Conservation (phyloP, 35 echinoderm and acorn worm genomes). For the Heliocidaris tuberculata region DNA sequence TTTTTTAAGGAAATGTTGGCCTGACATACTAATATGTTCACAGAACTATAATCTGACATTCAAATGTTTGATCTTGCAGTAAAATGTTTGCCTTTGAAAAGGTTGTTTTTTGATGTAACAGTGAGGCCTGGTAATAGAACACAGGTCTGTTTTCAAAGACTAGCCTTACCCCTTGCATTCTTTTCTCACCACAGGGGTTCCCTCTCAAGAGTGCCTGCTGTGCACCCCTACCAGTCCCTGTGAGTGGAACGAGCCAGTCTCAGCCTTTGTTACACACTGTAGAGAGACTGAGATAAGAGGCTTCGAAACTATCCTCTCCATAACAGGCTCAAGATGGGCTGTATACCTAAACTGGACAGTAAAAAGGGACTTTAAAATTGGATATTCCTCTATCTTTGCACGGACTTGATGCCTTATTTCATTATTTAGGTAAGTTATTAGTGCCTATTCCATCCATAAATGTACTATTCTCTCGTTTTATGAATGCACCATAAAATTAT, state of each 20-base stretch:
- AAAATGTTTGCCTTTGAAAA: too few relatives aligned
- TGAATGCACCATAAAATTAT: not conserved
- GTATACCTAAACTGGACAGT: not conserved
- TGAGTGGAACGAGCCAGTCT: not conserved
- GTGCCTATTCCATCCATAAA: not conserved
- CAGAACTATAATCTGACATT: too few relatives aligned
- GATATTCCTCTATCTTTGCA: not conserved
- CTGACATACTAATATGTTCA: too few relatives aligned
- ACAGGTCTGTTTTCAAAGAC: not conserved
- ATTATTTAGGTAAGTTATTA: not conserved
- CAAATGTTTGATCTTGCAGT: too few relatives aligned
- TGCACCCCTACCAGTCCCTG: not conserved
- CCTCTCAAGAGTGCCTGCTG: not conserved
- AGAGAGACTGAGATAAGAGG: not conserved
- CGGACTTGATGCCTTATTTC: not conserved
- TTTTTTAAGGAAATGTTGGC: too few relatives aligned
- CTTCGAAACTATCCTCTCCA: not conserved
- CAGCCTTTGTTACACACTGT: constrained; percentile 1
- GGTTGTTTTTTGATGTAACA: too few relatives aligned
- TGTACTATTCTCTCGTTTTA: not conserved
- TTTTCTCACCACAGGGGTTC: constrained; percentile 3
- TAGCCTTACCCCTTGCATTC: not conserved
- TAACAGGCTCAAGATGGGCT: constrained; percentile 4
- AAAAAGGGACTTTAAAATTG: not conserved
- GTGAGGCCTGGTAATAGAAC: too few relatives aligned